Evolutionary conservation across 2,888 invertebrate species (phyloP).

Genomic region (Nephrotoma appendiculata): DNA sequence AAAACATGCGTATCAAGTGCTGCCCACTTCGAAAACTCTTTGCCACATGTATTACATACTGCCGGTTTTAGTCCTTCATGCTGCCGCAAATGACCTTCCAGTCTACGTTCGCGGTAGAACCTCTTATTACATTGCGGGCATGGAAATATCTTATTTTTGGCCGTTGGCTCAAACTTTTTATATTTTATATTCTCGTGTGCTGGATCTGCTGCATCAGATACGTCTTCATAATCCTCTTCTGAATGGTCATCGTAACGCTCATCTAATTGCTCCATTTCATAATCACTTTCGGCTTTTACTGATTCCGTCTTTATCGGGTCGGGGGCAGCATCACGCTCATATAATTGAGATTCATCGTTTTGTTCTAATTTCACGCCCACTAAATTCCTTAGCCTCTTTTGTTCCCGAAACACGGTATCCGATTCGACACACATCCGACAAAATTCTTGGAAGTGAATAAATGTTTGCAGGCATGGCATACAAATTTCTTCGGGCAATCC

Average conservation of each 20-base stretch:
- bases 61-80: slow-evolving; percentile 12
- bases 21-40: slow-evolving; percentile 5
- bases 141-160: background rate
- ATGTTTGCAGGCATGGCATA: background rate
- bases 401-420: background rate
- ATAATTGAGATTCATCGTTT: background rate
- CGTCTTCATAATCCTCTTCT: background rate
- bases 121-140: slow-evolving; percentile 9
- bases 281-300: background rate
- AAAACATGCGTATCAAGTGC: slow-evolving; percentile 4
- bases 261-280: background rate
- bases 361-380: background rate
- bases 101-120: slow-evolving; percentile 8
- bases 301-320: background rate
- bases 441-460: slow-evolving; percentile 7
- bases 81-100: slow-evolving; percentile 11
- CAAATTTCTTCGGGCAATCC: slow-evolving; percentile 7
- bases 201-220: background rate
- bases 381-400: background rate
- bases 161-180: background rate
- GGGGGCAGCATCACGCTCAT: background rate
- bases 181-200: background rate
- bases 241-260: background rate
- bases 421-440: slow-evolving; percentile 6
- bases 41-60: slow-evolving; percentile 4